These are phyloP conservation scores for Oxystoma pomonae DNA, from an alignment of 2,888 invertebrate genomes.

Conservation along the genomic window DNA sequence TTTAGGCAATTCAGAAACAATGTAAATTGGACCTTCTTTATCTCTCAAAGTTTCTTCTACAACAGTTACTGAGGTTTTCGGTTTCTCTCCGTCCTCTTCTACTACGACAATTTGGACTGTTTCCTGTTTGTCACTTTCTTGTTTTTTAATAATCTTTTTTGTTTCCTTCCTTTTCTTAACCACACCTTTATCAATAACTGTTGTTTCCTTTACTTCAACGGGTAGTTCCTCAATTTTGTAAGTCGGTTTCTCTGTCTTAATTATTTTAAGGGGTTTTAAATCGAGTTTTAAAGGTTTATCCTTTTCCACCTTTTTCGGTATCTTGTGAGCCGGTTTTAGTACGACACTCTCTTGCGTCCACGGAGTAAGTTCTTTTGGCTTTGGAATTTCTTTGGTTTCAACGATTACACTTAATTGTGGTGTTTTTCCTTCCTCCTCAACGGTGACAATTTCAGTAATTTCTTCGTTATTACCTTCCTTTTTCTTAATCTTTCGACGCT, in stretches of 20 bases:
- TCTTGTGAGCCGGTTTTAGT: too few species aligned
- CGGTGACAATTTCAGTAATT: constrained; percentile 39
- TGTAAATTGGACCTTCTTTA: constrained; percentile 43
- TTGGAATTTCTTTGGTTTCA: constrained; percentile 10
- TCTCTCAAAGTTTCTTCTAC: constrained; percentile 36
- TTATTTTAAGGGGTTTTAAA: constrained; percentile 46
- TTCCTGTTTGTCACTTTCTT: constrained; percentile 43
- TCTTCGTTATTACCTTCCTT: constrained; percentile 41
- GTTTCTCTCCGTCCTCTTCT: constrained; percentile 43
- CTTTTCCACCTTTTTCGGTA: too few species aligned
- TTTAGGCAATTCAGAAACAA: constrained; percentile 39
- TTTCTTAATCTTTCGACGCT: constrained; percentile 48
- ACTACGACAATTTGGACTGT: constrained; percentile 26
- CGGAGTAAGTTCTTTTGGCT: constrained; percentile 16
- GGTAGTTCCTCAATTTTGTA: constrained; percentile 34
- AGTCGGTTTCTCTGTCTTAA: constrained; percentile 40
- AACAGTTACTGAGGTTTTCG: constrained; percentile 29
- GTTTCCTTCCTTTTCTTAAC: constrained; percentile 33
- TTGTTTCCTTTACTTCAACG: constrained; percentile 29
- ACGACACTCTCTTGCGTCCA: too few species aligned
- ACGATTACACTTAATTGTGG: constrained; percentile 18
- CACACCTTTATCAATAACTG: constrained; percentile 24
- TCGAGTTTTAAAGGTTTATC: constrained; percentile 28
- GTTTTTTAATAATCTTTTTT: constrained; percentile 44
- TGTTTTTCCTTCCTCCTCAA: constrained; percentile 33